A percentile compares a stretch with the other conserved stretches of the same genome.
These are phyloP conservation scores for Bradypodion pumilum DNA, from an alignment of 2,797 vertebrate species.

Conservation along the genomic window DNA sequence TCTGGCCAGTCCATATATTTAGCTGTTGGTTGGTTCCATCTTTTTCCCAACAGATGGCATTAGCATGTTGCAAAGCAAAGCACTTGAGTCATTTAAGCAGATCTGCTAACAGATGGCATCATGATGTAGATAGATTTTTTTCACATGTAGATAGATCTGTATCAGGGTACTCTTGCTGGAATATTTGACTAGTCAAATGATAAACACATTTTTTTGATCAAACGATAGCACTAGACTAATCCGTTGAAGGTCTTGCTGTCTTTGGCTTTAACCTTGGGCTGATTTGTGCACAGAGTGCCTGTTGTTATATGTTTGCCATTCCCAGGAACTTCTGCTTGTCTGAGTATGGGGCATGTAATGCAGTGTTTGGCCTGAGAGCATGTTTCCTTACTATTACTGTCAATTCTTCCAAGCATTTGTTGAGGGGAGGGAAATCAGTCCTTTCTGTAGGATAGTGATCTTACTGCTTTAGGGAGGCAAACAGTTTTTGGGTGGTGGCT, in stretches of 20 bases:
- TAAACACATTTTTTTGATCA: conserved; percentile 16
- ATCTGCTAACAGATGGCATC: conserved; percentile 33
- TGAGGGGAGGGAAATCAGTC: background rate
- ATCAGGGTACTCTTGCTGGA: conserved; percentile 13
- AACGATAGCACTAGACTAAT: background rate
- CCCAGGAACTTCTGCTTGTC: conserved; percentile 3
- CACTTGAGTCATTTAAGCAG: conserved; percentile 30
- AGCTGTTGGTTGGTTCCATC: conserved; percentile 28
- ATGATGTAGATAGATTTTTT: conserved; percentile 29
- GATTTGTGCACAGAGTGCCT: background rate
- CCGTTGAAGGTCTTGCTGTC: background rate
- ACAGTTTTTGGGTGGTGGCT: no score
- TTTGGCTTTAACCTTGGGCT: conserved; percentile 5
- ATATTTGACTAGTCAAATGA: conserved; percentile 30
- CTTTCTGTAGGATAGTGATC: background rate
- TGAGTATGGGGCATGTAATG: background rate
- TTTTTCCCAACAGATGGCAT: conserved; percentile 41
- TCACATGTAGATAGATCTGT: conserved; percentile 28
- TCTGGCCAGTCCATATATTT: conserved; percentile 19
- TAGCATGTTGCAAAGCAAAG: conserved; percentile 42
- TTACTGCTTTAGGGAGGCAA: background rate
- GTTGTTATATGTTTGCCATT: background rate
- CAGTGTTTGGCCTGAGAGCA: background rate
- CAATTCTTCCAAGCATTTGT: background rate
- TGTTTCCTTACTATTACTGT: background rate